Percentiles rank a stretch among this genome's conserved stretches.
Evolutionary conservation across 2,888 invertebrate species (phyloP).

Genomic region (Macrosiphum euphorbiae): DNA sequence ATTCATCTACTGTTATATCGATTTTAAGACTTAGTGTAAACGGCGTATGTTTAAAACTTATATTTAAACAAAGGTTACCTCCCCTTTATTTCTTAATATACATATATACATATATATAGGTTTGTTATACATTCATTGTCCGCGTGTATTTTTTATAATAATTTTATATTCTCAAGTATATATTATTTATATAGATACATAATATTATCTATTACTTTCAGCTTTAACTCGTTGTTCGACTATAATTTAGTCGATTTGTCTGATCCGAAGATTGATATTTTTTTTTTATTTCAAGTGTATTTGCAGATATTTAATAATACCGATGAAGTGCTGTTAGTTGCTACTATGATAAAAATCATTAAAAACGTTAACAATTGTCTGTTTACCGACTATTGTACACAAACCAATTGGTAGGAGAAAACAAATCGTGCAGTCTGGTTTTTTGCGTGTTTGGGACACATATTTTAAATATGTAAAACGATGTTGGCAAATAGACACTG

Average conservation of each 20-base stretch:
- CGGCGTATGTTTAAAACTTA: background rate
- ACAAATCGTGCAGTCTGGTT: slow-evolving; percentile 33
- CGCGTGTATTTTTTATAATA: background rate
- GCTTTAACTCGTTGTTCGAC: background rate
- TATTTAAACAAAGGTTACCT: background rate
- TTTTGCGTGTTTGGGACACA: slow-evolving; percentile 50
- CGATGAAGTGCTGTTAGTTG: background rate
- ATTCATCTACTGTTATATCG: background rate
- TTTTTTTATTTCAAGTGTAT: background rate
- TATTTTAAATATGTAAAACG: slow-evolving; percentile 60
- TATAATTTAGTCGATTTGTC: background rate
- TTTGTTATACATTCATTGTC: background rate
- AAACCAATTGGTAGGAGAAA: background rate
- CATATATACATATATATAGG: background rate
- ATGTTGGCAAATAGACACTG: slow-evolving; percentile 37
- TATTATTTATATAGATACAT: background rate
- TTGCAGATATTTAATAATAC: background rate
- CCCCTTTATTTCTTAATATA: background rate
- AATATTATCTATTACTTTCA: background rate
- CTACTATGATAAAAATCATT: background rate
- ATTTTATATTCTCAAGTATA: background rate
- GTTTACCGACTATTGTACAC: background rate
- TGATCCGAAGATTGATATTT: background rate
- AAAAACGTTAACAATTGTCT: background rate
- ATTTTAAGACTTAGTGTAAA: background rate